Percentiles rank a stretch among this genome's conserved stretches.
These are phyloP conservation scores for Ceratitis capitata DNA, from an alignment of 1,140 invertebrate genomes.

Conservation along the genomic window DNA sequence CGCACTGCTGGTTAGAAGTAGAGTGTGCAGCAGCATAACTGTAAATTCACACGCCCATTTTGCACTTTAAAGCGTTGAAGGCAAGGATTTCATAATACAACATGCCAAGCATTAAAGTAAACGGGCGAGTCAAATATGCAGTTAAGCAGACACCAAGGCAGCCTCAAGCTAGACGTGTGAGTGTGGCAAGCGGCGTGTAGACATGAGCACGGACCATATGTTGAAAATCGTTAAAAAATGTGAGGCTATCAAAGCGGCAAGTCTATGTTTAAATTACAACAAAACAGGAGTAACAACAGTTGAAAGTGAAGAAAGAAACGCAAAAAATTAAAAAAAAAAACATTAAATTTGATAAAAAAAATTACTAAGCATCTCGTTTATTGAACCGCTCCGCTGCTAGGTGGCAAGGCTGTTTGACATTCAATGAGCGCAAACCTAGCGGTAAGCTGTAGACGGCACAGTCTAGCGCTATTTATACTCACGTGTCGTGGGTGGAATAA, in stretches of 20 bases:
- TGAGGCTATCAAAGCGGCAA: neutral
- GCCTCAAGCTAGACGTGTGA: neutral
- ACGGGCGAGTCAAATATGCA: neutral
- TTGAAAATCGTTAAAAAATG: neutral
- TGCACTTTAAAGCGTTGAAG: slow-evolving; percentile 40
- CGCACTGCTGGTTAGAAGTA: neutral
- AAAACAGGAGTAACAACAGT: neutral
- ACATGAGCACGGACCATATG: neutral
- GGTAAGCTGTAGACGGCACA: neutral
- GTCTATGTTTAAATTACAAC: neutral
- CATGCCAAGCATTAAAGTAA: neutral
- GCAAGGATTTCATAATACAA: slow-evolving; percentile 14
- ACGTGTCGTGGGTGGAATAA: neutral
- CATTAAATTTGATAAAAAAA: neutral
- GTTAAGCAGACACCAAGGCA: neutral
- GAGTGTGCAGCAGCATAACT: neutral
- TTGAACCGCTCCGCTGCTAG: neutral
- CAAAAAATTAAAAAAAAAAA: neutral
- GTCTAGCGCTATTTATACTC: too few relatives aligned
- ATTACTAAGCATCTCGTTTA: neutral
- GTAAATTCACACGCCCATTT: slow-evolving; percentile 44
- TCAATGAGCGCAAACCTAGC: neutral
- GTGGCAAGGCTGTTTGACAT: slow-evolving; percentile 16
- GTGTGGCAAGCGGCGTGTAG: neutral
- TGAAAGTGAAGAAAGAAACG: neutral